Evolutionary conservation across 1,140 invertebrate genomes (phyloP).

Genomic region (Wiebesia pumilae): DNA sequence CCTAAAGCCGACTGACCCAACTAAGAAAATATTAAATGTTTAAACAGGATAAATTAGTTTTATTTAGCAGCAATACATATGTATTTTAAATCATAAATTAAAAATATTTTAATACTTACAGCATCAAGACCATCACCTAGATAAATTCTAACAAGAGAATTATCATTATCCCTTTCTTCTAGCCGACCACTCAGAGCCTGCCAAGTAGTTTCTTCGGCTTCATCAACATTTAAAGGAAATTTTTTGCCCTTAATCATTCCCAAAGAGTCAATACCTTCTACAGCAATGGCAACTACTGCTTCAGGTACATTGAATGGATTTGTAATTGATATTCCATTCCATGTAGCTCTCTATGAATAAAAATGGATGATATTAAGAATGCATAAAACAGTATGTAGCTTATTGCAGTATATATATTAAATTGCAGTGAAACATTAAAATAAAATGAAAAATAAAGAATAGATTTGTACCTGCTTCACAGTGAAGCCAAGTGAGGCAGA

Average conservation of each 20-base stretch:
- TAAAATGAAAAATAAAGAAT: neutral
- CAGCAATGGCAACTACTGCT: conserved; percentile 83
- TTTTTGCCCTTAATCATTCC: conserved; percentile 73
- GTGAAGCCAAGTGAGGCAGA: conserved; percentile 82
- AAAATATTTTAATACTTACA: conserved; percentile 69
- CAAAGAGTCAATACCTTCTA: conserved; percentile 81
- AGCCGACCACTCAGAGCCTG: conserved; percentile 77
- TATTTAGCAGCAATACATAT: conserved; percentile 24
- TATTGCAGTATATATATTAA: no score
- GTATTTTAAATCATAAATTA: neutral
- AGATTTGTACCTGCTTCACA: conserved; percentile 75
- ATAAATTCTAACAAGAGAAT: conserved; percentile 79
- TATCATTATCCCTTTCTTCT: conserved; percentile 76
- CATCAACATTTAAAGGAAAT: conserved; percentile 79
- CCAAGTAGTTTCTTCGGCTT: conserved; percentile 80
- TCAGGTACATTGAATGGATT: conserved; percentile 87
- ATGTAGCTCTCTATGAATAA: conserved; percentile 62
- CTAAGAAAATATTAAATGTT: conserved; percentile 55
- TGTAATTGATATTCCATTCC: conserved; percentile 82
- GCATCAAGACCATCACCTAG: conserved; percentile 80
- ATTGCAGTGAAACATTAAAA: no score
- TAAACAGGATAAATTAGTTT: conserved; percentile 38
- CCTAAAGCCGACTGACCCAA: conserved; percentile 72
- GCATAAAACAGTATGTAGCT: no score
- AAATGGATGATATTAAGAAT: conserved; percentile 6